Percentiles rank a stretch among this genome's conserved stretches.
Evolutionary conservation across 2,888 invertebrate genomes (phyloP).

Genomic region (Alviniconcha strummeri): DNA sequence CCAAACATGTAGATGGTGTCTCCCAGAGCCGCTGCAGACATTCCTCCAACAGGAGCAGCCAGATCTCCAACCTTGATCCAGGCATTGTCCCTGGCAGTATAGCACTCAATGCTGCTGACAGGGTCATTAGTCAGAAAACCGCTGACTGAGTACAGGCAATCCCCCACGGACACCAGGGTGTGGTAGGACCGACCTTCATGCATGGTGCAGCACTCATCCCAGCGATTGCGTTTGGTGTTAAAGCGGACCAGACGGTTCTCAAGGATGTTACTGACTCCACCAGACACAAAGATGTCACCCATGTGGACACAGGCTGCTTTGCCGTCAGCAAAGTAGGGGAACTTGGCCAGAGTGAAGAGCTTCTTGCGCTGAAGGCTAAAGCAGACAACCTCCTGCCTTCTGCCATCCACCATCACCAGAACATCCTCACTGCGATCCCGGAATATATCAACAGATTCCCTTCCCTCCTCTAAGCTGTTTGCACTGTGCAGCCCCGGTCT

Average conservation of each 20-base stretch:
- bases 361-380: conserved; percentile 45
- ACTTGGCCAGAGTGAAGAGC: conserved; percentile 45
- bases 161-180: conserved; percentile 39
- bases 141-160: conserved; percentile 41
- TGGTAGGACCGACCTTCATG: conserved; percentile 43
- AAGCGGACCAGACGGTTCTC: conserved; percentile 43
- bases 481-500: conserved; percentile 18
- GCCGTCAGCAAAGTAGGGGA: conserved; percentile 48
- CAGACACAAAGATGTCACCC: conserved; percentile 47
- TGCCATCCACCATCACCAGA: conserved; percentile 46
- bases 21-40: conserved; percentile 40
- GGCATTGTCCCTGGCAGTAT: conserved; percentile 31
- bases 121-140: conserved; percentile 40
- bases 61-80: conserved; percentile 42
- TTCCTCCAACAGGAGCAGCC: conserved; percentile 38
- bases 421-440: conserved; percentile 43
- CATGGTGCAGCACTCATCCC: conserved; percentile 42
- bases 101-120: conserved; percentile 41
- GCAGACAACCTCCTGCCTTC: conserved; percentile 46
- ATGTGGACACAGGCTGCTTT: conserved; percentile 47
- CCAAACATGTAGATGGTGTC: conserved; percentile 46
- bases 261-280: conserved; percentile 40
- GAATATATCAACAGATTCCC: conserved; percentile 24
- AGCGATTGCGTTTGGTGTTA: conserved; percentile 42
- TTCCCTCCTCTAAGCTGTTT: conserved; percentile 5